Base-by-base conservation (phyloP, 2,113 vertebrate species). In the Tupaia chinensis region DNA sequence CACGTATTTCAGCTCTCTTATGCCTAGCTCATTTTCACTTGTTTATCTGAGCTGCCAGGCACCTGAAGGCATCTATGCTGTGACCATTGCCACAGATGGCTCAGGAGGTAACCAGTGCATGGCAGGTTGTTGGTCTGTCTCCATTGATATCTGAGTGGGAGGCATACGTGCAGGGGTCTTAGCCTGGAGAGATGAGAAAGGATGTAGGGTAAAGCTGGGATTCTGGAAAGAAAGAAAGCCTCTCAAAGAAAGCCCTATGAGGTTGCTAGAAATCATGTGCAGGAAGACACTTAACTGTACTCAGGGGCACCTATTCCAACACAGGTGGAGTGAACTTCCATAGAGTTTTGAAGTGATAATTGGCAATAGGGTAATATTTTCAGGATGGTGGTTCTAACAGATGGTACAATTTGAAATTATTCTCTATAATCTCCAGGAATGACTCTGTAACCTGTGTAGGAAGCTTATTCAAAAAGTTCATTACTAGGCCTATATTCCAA, bases 321-420 rank as follows among this genome's bases (percentile, higher is more conserved):
- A 70, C 34, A 93, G 58, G 65, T 73, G 73, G 61, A 13, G 25
- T 92, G 54, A 76, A 82, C 17, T 68, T 65, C 86, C 23, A 9
- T 88, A 54, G 79, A 80, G 56, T 80, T 94, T 87, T 69, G 63
- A 95, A 92, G 53, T 69, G 83, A 60, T 91, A 95, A 91, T 58
- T 74, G 89, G 74, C 65, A 44, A 44, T 70, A 60, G 74, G n/a
- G 25, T 79, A 54, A 27, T 89, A 69, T 77, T 73, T 89, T 85
- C 61, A 70, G 77, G 34, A 27, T 86, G 25, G 88, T 60, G 17
- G 13, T 73, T 91, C 60, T 95, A 94, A 60, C 93, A 96, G 94
- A 95, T 89, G 91, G 89, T 63, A 10, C 81, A 95, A 3, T 72
- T 95, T 94, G 60, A 83, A 94, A 86, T 32, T 16, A 56, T 93